These are phyloP conservation scores for Zaprionus taronus DNA, from an alignment of 1,140 invertebrate species.

Conservation along the genomic window DNA sequence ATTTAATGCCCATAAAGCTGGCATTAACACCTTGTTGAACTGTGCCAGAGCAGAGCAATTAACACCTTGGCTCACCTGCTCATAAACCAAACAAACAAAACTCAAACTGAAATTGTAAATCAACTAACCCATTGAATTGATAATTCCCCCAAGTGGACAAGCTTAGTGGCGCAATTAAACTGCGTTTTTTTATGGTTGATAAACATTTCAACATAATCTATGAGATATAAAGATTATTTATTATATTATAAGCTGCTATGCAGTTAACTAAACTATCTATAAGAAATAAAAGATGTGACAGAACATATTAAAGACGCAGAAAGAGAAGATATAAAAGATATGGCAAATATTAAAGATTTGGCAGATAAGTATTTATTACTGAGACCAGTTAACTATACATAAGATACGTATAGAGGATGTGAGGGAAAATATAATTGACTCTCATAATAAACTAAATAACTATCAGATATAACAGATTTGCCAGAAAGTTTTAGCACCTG, in stretches of 20 bases:
- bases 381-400: too few species aligned
- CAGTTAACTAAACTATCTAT: background rate
- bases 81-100: conserved; percentile 51
- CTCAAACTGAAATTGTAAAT: conserved; percentile 41
- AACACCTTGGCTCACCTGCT: conserved; percentile 68
- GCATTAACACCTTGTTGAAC: conserved; percentile 76
- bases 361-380: too few species aligned
- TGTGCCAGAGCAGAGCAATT: conserved; percentile 70
- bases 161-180: background rate
- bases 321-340: background rate
- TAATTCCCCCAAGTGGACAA: background rate
- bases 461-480: too few species aligned
- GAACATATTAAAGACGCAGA: background rate
- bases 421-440: too few species aligned
- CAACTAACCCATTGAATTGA: conserved; percentile 10
- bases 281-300: background rate
- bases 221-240: too few species aligned
- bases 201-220: background rate
- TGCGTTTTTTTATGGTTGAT: background rate
- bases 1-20: conserved; percentile 78
- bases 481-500: too few species aligned
- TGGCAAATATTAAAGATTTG: background rate
- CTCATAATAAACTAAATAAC: too few species aligned
- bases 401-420: too few species aligned
- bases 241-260: background rate